Evolutionary conservation across 2,888 invertebrate species (phyloP).

Genomic region (Oithona nana): DNA sequence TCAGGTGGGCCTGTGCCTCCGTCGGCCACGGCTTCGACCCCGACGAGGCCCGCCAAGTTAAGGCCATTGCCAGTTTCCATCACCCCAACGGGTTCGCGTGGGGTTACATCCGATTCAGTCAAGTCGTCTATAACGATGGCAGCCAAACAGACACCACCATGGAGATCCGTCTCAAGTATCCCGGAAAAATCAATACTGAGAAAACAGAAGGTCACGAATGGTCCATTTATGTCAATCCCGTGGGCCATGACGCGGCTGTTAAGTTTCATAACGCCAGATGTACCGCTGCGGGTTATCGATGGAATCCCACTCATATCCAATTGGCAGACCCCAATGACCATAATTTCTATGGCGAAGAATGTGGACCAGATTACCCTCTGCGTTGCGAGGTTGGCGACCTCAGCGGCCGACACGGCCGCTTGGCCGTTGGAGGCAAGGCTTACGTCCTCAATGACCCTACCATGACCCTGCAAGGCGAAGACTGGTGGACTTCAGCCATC

Average conservation of each 20-base stretch:
- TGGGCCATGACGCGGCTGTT: constrained; percentile 74
- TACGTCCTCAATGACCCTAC: constrained; percentile 64
- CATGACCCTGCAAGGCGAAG: constrained; percentile 42
- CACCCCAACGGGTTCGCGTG: constrained; percentile 64
- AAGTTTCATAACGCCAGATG: constrained; percentile 57
- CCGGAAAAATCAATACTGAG: constrained; percentile 64
- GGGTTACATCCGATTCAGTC: constrained; percentile 70
- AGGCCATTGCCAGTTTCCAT: constrained; percentile 76
- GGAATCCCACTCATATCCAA: constrained; percentile 80
- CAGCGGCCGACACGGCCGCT: constrained; percentile 60
- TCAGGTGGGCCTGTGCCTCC: constrained; percentile 58
- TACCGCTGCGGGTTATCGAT: constrained; percentile 72
- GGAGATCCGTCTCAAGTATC: constrained; percentile 71
- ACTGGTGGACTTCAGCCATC: constrained; percentile 35
- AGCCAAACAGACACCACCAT: constrained; percentile 70
- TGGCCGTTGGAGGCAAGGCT: constrained; percentile 55
- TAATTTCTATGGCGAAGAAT: constrained; percentile 66
- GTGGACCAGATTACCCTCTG: constrained; percentile 65
- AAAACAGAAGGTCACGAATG: constrained; percentile 62
- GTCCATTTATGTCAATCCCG: constrained; percentile 76
- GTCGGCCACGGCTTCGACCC: constrained; percentile 72
- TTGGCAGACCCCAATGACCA: constrained; percentile 72
- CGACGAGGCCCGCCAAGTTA: constrained; percentile 60
- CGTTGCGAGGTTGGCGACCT: constrained; percentile 81
- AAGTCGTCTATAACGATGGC: constrained; percentile 66